Evolutionary conservation across 2,797 vertebrate species (phyloP), one percentile per base, ranked within the genome.

Genomic region (Acipenser oxyrinchus): DNA sequence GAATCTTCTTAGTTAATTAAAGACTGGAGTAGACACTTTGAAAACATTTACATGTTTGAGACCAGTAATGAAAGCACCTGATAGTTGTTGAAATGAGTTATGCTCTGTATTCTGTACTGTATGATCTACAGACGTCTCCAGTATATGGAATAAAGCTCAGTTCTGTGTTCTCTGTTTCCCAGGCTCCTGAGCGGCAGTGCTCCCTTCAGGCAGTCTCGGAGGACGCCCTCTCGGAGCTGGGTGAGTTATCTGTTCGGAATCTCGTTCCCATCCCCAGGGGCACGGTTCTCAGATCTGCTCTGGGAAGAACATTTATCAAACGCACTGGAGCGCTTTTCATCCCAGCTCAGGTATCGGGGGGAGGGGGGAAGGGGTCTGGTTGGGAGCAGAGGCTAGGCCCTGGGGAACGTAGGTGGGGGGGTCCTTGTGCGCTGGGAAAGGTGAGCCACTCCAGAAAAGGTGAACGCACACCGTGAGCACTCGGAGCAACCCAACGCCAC

Each of bases 271-370:
- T 64, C 81, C 77, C 82, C 74, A 65, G 75, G 72, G 81, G 78
- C 78, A 81, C 23, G 73, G 52, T 72, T 72, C 68, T 76, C 73
- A 78, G 71, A 51, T 71, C 75, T 68, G 51, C 68, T 69, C 77
- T 85, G 82, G 81, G 88, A 86, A 84, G 82, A 71, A 66, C 84
- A 88, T 89, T 82, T 82, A 84, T 90, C 89, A 87, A 84, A 90
- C 87, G 86, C 82, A 89, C 74, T 80, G 79, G 78, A 73, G 72
- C 81, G 82, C 88, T 92, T 90, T 91, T 90, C 81, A 88, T 84
- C 80, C 76, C 77, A 82, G 89, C 88, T 96, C 88, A 84, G 80
- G 83, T 95, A 83, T 90, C 89, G 73, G 72, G 69, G 68, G 65
- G 71, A 76, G 76, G 73, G 79, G 51, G 18, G 65, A 61, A 48